phyloP scores from a whole-genome alignment of 1,140 invertebrate species.

The Drosophila orosa region DNA sequence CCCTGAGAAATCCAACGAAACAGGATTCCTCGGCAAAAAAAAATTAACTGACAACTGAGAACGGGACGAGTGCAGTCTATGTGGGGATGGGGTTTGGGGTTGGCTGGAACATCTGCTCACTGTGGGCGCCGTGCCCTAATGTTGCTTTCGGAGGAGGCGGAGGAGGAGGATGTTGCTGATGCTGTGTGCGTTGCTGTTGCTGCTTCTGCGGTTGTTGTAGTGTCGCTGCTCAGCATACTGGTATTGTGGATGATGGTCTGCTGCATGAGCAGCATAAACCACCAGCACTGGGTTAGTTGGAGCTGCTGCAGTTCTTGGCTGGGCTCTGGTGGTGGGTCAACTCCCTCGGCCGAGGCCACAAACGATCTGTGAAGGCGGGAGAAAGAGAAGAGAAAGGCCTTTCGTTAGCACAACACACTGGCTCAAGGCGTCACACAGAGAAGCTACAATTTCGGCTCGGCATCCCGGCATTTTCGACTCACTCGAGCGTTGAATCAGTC shows the following conservation, averaged over 20 bases:
- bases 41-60: constrained; percentile 23
- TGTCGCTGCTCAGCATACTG: constrained; percentile 39
- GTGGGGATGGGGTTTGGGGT: constrained; percentile 2
- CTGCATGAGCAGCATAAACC: constrained; percentile 82
- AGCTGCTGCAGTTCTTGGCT: constrained; percentile 47
- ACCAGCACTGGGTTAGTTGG: constrained; percentile 76
- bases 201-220: constrained; percentile 9
- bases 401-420: neutral
- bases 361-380: constrained; percentile 61
- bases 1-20: constrained; percentile 22
- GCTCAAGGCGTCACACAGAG: neutral
- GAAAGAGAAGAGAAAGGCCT: neutral
- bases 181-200: constrained; percentile 17
- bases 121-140: constrained; percentile 50
- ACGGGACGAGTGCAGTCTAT: constrained; percentile 9
- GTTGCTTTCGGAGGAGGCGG: constrained; percentile 9
- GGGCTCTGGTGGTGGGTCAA: constrained; percentile 18
- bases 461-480: constrained; percentile 76
- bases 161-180: constrained; percentile 7
- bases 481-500: constrained; percentile 82
- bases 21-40: constrained; percentile 9
- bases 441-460: constrained; percentile 32
- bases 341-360: constrained; percentile 71
- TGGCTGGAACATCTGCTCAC: constrained; percentile 18
- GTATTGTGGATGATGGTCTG: constrained; percentile 72